phyloP scores from a whole-genome alignment of 2,888 invertebrate genomes.

The Pseudoips prasinana region DNA sequence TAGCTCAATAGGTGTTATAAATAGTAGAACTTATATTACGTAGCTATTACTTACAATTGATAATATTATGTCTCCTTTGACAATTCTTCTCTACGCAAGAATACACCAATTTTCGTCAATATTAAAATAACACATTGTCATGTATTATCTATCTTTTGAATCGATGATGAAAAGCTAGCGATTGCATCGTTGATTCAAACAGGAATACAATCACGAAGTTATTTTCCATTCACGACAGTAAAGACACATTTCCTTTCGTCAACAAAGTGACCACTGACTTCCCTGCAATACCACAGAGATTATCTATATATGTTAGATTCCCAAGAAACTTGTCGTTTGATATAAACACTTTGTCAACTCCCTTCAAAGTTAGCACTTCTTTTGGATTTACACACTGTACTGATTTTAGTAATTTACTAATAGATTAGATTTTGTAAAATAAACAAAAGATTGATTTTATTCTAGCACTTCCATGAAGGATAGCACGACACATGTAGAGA shows the following conservation, averaged over 20 bases:
- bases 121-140: constrained; percentile 47
- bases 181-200: constrained; percentile 43
- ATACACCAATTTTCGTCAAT: constrained; percentile 41
- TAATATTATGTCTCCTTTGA: constrained; percentile 27
- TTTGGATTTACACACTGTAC: constrained; percentile 15
- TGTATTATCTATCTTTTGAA: constrained; percentile 54
- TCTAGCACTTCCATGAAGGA: constrained; percentile 30
- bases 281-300: constrained; percentile 38
- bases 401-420: constrained; percentile 17
- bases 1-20: too few species aligned
- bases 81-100: constrained; percentile 29
- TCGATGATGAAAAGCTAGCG: constrained; percentile 43
- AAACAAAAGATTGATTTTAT: constrained; percentile 42
- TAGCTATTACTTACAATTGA: constrained; percentile 26
- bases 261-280: constrained; percentile 44
- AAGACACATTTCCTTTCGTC: constrained; percentile 44
- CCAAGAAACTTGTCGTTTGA: neutral
- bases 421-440: constrained; percentile 14
- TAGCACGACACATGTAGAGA: constrained; percentile 26
- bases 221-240: constrained; percentile 34
- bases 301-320: constrained; percentile 34
- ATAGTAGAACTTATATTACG: too few species aligned
- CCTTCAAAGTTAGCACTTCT: neutral
- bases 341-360: too few species aligned
- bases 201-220: constrained; percentile 21